Evolutionary conservation across 2,797 vertebrate genomes (phyloP), one percentile per base, ranked within the genome.

Genomic region (Thamnophis elegans): DNA sequence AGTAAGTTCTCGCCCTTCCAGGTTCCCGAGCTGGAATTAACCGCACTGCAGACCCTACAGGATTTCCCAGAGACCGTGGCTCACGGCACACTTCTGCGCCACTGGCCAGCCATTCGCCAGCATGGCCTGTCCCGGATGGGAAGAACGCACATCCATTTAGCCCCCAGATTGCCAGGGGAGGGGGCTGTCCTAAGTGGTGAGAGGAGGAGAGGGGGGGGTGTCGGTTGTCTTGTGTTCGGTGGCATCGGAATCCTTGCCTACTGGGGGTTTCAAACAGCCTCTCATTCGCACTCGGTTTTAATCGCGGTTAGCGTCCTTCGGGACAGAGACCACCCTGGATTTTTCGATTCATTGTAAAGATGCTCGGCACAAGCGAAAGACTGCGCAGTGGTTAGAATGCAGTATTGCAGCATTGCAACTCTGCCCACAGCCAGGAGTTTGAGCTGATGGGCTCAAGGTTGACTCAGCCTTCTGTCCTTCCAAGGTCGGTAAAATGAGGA

Each of bases 141-240:
- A 1, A 98, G 99, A 58, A 98, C 96, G 0, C 99, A 99, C 95
- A 98, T 99, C 94, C 99, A 99, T 95, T 96, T 99, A 95, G 98
- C 98, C 0, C 92, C 97, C 0, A 98, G 98, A 28, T 97, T 99
- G 87, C 98, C 98, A 2, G 98, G 97, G 47, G 98, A 98, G 20
- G 95, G 97, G 1, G 96, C 95, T 0, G 95, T 98, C 86, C 96
- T 98, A 94, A 99, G 98, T 5, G 98, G 99, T 98, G 82, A 97
- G 97, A 6, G 8, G 1, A 12, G 10, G 11, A 2, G 7, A 8
- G 0, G 56, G 20, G 8, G 22, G 8, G 59, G 25, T 4, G 14
- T 3, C 91, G 20, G 25, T 32, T 25, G 53, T 1, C 73, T 82
- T 82, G 20, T 5, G 10, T 25, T 25, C 4, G 36, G 68, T 22